Percentiles rank a stretch among this genome's conserved stretches.
Conservation (phyloP, 2,888 invertebrate species). For the Aelia acuminata region DNA sequence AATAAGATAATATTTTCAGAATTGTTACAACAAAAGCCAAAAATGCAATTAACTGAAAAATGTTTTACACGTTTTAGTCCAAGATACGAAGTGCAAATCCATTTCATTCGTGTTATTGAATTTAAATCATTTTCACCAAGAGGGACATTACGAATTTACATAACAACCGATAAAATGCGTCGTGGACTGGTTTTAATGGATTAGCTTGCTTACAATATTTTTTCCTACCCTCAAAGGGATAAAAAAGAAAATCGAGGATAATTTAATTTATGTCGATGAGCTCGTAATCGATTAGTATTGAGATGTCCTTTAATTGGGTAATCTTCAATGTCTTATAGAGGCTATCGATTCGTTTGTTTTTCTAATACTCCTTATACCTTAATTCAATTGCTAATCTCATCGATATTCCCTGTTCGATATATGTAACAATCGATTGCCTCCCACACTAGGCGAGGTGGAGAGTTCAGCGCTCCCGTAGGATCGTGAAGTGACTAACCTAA, state of each 20-base stretch:
- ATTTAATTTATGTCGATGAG: not conserved
- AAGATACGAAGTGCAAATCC: not conserved
- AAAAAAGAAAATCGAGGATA: not conserved
- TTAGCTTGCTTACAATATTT: not conserved
- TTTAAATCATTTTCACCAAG: not conserved
- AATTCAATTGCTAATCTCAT: not conserved
- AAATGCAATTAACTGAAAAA: not conserved
- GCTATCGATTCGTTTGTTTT: not conserved
- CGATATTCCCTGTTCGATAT: too few species aligned
- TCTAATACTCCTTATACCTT: not conserved
- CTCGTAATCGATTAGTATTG: not conserved
- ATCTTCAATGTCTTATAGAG: not conserved
- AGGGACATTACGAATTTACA: not conserved
- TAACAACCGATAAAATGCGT: not conserved
- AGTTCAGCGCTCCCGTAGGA: not conserved
- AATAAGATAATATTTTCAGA: not conserved
- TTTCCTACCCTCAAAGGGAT: not conserved
- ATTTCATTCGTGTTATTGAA: not conserved
- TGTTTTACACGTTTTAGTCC: not conserved
- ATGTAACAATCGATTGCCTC: too few species aligned
- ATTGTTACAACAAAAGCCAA: not conserved
- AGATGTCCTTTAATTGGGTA: not conserved
- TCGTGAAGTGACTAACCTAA: conserved; percentile 41
- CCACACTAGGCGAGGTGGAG: not conserved
- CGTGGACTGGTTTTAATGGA: conserved; percentile 22